These are phyloP conservation scores for Labeo rohita DNA, from an alignment of 2,113 vertebrate species.

Conservation along the genomic window DNA sequence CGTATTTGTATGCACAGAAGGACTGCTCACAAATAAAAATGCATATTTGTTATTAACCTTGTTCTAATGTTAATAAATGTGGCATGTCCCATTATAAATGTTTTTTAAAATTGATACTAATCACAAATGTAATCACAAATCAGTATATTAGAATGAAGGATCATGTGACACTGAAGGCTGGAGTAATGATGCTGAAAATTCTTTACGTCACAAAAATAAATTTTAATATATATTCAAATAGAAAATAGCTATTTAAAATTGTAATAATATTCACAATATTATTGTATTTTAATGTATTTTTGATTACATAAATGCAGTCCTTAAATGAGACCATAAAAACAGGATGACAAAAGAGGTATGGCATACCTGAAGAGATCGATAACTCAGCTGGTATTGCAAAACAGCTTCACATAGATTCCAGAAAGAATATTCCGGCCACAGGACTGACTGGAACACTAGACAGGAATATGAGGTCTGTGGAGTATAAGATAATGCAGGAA, in stretches of 20 bases:
- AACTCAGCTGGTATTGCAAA: constrained; percentile 90
- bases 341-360: neutral
- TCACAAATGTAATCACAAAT: neutral
- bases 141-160: neutral
- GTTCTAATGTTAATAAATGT: neutral
- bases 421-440: constrained; percentile 98
- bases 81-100: neutral
- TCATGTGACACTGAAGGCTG: neutral
- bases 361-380: constrained; percentile 87
- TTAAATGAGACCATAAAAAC: neutral
- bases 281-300: neutral
- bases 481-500: constrained; percentile 49
- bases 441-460: constrained; percentile 91
- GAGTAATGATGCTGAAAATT: neutral
- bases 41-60: neutral
- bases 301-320: neutral
- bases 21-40: neutral
- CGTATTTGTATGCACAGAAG: neutral
- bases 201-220: neutral
- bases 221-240: neutral
- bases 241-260: neutral
- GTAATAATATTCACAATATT: neutral
- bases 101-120: too few species aligned
- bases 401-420: constrained; percentile 99
- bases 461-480: constrained; percentile 93